Conservation (phyloP, 1,140 invertebrate genomes). For the Apis florea region DNA sequence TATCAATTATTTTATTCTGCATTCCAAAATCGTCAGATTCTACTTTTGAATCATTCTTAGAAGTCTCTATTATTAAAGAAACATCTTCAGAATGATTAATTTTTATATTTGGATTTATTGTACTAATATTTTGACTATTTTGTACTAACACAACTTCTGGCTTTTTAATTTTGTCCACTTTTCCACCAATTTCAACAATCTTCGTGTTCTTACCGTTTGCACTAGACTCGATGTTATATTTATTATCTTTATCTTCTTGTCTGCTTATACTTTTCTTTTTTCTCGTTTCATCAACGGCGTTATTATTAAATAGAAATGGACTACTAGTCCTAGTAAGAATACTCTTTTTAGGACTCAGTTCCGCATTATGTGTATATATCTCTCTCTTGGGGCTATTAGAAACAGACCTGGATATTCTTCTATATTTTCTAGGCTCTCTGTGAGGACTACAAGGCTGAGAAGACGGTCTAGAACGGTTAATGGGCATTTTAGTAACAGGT, state of each 20-base stretch:
- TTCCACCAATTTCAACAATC: neutral
- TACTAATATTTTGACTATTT: neutral
- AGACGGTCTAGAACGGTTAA: slow-evolving; percentile 45
- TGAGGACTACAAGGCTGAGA: slow-evolving; percentile 68
- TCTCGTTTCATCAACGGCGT: neutral
- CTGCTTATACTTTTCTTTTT: slow-evolving; percentile 24
- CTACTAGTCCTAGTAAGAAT: slow-evolving; percentile 66
- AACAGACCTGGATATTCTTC: slow-evolving; percentile 45
- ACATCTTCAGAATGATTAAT: neutral
- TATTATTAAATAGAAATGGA: neutral
- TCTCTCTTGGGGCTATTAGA: slow-evolving; percentile 77
- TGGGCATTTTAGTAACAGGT: slow-evolving; percentile 74
- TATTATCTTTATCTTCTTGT: neutral
- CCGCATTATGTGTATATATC: slow-evolving; percentile 71
- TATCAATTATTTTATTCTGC: neutral
- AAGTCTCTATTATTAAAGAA: neutral
- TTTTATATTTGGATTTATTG: neutral
- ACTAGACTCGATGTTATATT: neutral
- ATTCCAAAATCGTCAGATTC: neutral
- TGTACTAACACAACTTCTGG: slow-evolving; percentile 20
- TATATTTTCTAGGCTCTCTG: slow-evolving; percentile 9
- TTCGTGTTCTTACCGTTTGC: neutral
- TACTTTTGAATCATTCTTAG: neutral
- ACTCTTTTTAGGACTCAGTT: slow-evolving; percentile 75
- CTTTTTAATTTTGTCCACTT: slow-evolving; percentile 2